Percentiles rank a stretch among this genome's conserved stretches.
phyloP scores from a whole-genome alignment of 2,888 invertebrate species.

The Nymphalis urticae region DNA sequence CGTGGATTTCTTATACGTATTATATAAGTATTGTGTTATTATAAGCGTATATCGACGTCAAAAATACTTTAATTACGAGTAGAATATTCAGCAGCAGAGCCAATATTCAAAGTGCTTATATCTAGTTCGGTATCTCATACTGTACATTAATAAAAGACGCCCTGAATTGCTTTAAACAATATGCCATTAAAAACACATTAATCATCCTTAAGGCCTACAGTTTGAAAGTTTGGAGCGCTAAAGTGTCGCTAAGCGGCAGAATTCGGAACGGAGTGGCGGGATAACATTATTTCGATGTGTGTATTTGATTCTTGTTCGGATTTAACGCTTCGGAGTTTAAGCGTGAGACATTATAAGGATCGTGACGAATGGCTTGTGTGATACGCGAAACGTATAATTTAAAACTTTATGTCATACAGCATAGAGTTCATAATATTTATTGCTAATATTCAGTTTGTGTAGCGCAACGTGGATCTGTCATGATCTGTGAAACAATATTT shows the following conservation, averaged over 20 bases:
- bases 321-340: conserved; percentile 21
- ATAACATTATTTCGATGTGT: conserved; percentile 23
- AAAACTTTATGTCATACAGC: conserved; percentile 1
- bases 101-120: conserved; percentile 12
- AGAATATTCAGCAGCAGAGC: too few relatives aligned
- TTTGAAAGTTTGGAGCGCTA: conserved; percentile 41
- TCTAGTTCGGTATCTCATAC: conserved; percentile 7
- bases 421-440: not conserved
- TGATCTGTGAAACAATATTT: too few relatives aligned
- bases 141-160: conserved; percentile 28
- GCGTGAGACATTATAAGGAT: conserved; percentile 21
- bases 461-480: too few relatives aligned
- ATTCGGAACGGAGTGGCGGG: conserved; percentile 34
- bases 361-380: not conserved
- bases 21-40: too few relatives aligned
- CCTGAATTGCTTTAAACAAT: conserved; percentile 49
- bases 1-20: too few relatives aligned
- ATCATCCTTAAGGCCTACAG: conserved; percentile 50
- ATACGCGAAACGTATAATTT: not conserved
- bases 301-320: conserved; percentile 27
- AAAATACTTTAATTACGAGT: too few relatives aligned
- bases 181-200: conserved; percentile 63
- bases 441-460: not conserved
- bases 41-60: too few relatives aligned
- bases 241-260: conserved; percentile 43